Percentiles rank a stretch among this genome's conserved stretches.
Evolutionary conservation across 2,888 invertebrate species (phyloP).

Genomic region (Calliopum simillimum): DNA sequence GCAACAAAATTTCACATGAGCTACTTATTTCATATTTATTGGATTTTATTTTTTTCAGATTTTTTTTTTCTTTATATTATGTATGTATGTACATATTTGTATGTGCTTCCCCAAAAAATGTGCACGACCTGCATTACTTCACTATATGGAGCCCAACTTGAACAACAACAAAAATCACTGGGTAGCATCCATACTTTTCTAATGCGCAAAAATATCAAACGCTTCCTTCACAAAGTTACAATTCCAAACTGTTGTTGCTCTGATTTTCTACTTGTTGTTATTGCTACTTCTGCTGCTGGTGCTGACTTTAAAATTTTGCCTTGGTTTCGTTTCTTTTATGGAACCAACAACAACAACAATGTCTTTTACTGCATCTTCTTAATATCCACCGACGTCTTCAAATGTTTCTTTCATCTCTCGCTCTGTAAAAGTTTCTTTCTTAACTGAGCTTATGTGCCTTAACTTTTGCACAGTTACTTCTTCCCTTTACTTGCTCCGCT

Average conservation of each 20-base stretch:
- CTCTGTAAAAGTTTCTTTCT: too few relatives aligned
- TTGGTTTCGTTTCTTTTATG: background rate
- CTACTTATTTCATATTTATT: conserved; percentile 16
- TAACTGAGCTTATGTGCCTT: background rate
- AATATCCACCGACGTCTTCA: background rate
- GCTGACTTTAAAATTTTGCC: background rate
- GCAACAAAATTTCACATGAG: conserved; percentile 3
- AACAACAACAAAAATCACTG: background rate
- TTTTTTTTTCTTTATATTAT: background rate
- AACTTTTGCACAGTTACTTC: background rate
- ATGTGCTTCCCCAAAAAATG: background rate
- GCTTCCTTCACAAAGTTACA: background rate
- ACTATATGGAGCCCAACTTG: background rate
- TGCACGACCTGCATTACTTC: conserved; percentile 27
- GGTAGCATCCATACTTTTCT: background rate
- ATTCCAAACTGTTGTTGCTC: conserved; percentile 3
- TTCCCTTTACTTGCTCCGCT: background rate
- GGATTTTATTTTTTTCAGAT: too few relatives aligned
- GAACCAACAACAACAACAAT: too few relatives aligned
- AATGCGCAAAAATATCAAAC: background rate
- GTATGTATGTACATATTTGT: background rate
- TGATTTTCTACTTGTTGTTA: conserved; percentile 1
- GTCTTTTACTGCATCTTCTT: background rate
- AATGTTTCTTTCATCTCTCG: background rate
- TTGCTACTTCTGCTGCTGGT: background rate